Base-by-base conservation (phyloP, 2,797 vertebrate species). In the Hybognathus amarus region DNA sequence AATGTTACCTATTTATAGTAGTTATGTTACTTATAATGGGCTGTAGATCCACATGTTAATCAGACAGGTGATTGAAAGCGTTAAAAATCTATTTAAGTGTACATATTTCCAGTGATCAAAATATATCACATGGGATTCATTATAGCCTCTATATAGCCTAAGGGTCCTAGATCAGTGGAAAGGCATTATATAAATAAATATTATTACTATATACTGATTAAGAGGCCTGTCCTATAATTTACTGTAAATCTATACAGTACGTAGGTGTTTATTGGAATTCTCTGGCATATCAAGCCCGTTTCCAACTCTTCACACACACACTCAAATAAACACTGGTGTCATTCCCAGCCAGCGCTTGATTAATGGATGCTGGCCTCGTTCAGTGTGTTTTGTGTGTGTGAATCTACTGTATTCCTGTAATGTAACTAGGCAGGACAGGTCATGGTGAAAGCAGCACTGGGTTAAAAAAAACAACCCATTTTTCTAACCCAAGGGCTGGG, bases 361-460 rank as follows among this genome's bases (percentile, higher is more conserved):
- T 80, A 75, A 84, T 77, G 71, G 61, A 61, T 47, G 69, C 40
- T 77, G 52, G 50, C 79, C 52, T 56, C n/a, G 38, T 24, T n/a
- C 77, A 77, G 70, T 73, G 70, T 73, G 70, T 33, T 33, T 33
- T 30, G 2, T 67, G 54, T 11, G 6, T 52, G 45, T 80, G 33
- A 38, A 50, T 59, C 71, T 50, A 20, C 85, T 47, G 42, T 84
- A 61, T 27, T 61, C 42, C 81, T 78, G 54, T 33, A 61, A 70
- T 15, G 54, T 84, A 77, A 11, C 27, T 8, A 56, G 33, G 66
- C 52, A 64, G 56, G n/a, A 70, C 50, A 50, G 68, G 74, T 56
- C 85, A 42, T 85, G 87, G 83, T 69, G 59, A 87, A 85, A 77
- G 71, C 24, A 67, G 13, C 13, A 13, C 12, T 5, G 12, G 4